Conservation (phyloP, 1,140 invertebrate species). For the Drosophila tani region DNA sequence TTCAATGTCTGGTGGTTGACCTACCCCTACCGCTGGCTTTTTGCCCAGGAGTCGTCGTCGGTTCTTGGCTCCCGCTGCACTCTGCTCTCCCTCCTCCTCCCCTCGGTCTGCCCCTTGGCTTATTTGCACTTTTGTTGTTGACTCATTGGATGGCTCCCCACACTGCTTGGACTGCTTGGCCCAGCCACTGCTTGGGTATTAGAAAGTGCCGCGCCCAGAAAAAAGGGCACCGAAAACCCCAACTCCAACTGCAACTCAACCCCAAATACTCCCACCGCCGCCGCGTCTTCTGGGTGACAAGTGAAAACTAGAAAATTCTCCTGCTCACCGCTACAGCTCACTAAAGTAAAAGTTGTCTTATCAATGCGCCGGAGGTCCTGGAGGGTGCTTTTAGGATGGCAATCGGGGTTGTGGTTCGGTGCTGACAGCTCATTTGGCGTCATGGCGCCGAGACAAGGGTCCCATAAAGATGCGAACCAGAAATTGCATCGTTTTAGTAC, state of each 20-base stretch:
- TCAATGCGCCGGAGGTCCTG: slow-evolving; percentile 2
- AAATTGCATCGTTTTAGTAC: slow-evolving; percentile 38
- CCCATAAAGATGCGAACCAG: slow-evolving; percentile 28
- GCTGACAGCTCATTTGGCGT: slow-evolving; percentile 35
- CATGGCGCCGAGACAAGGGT: slow-evolving; percentile 28
- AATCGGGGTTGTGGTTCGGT: background rate
- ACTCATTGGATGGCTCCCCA: slow-evolving; percentile 51
- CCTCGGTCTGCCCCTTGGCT: slow-evolving; percentile 28
- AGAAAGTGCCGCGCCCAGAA: slow-evolving; percentile 54
- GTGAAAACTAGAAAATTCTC: slow-evolving; percentile 72
- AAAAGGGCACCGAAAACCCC: background rate
- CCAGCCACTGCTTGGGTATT: slow-evolving; percentile 29
- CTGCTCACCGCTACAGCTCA: slow-evolving; percentile 32
- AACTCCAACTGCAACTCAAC: background rate
- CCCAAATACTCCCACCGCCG: slow-evolving; percentile 3
- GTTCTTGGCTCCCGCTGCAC: slow-evolving; percentile 35
- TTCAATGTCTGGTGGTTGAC: slow-evolving; percentile 84
- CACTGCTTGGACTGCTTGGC: slow-evolving; percentile 13
- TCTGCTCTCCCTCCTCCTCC: slow-evolving; percentile 11
- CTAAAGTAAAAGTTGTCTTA: slow-evolving; percentile 78
- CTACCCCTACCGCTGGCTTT: slow-evolving; percentile 73
- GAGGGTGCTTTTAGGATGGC: background rate
- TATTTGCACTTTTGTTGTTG: slow-evolving; percentile 64
- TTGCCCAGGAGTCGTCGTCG: slow-evolving; percentile 39
- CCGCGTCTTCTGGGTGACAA: slow-evolving; percentile 57